These are phyloP conservation scores for Porphyrio hochstetteri DNA, from an alignment of 2,113 vertebrate genomes.

Conservation along the genomic window DNA sequence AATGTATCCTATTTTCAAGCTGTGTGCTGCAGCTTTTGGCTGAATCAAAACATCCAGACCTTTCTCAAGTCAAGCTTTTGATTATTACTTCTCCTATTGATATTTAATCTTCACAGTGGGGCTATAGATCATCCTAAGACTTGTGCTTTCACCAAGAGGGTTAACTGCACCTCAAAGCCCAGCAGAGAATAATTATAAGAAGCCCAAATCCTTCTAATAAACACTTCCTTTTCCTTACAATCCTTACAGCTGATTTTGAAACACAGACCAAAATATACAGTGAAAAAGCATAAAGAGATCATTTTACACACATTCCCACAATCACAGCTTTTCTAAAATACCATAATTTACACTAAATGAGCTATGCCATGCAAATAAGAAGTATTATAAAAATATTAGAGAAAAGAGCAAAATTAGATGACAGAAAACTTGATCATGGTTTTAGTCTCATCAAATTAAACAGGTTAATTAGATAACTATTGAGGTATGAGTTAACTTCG, in stretches of 20 bases:
- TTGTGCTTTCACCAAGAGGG: not conserved
- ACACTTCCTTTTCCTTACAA: not conserved
- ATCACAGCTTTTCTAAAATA: not conserved
- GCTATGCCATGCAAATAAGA: not conserved
- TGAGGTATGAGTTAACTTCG: not conserved
- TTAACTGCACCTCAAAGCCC: not conserved
- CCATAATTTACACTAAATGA: not conserved
- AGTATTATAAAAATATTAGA: not conserved
- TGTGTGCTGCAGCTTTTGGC: not conserved
- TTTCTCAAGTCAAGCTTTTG: not conserved
- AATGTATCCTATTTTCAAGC: not conserved
- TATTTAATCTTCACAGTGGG: not conserved
- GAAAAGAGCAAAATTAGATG: not conserved
- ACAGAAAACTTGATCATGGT: not conserved
- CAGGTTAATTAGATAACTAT: not conserved
- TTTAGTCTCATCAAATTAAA: not conserved
- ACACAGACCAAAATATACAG: not conserved
- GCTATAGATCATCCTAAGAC: not conserved
- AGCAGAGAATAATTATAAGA: not conserved
- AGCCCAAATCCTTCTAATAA: not conserved
- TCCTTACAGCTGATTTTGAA: not conserved
- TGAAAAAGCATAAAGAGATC: not conserved
- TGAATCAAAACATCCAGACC: not conserved
- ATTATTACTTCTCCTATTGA: not conserved
- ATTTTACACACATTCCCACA: not conserved